Evolutionary conservation across 2,888 invertebrate genomes (phyloP), one percentile per base, ranked within the genome.

Genomic region (Archips xylosteana): DNA sequence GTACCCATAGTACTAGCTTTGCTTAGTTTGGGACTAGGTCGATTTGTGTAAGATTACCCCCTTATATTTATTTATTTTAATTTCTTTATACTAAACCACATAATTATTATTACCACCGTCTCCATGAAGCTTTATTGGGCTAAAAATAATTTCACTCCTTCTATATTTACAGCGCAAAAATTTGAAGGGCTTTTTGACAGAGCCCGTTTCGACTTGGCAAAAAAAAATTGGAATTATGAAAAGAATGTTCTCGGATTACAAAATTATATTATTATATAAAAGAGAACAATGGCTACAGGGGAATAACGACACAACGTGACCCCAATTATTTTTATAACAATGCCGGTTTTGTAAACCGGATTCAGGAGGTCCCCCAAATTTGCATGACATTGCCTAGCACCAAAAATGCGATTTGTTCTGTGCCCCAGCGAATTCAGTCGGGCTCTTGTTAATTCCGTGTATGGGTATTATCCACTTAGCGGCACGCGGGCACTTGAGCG

Each of bases 261-360:
- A 63, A 73, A 68, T 75, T 76, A 71, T 69, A 61, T 65, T 72
- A 70, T 63, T 75, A 70, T 66, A 71, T 75, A 75, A 78, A 79
- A 81, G 80, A 79, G 78, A 84, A 83, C 85, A 86, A 87, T 84
- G 78, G 79, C 77, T 79, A 78, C 79, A 80, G 83, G 85, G 85
- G 85, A 85, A 84, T 85, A 86, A 87, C 84, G 83, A 85, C 85
- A 75, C 36, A 87, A 80, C 81, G 83, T 83, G 85, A 87, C 88
- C 89, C 85, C 89, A 91, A 91, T 92, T 90, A 91, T 89, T 91
- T 91, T 91, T 90, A 87, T 85, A 89, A 91, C 90, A 91, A 92
- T 89, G 87, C 84, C 81, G 84, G 85, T 88, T 89, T 86, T 87
- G 85, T 87, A 84, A 81, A 83, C 80, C 85, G 85, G 85, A 86